phyloP scores from a whole-genome alignment of 2,113 vertebrate species.

The Hydrochoerus hydrochaeris region DNA sequence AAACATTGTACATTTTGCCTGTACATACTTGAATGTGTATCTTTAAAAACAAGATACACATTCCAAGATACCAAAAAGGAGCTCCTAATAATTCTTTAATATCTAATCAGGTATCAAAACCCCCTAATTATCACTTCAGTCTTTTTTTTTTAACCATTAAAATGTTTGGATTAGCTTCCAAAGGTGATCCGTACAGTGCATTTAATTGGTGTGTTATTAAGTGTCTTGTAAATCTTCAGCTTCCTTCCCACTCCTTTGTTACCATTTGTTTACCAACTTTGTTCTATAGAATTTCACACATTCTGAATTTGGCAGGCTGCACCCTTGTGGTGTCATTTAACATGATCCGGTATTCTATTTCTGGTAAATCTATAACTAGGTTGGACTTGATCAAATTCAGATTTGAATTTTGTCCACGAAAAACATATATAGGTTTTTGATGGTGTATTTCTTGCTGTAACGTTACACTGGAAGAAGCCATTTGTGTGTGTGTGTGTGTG shows the following conservation, averaged over 20 bases:
- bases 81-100: neutral
- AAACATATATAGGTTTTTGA: neutral
- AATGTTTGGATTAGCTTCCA: neutral
- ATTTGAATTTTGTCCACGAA: neutral
- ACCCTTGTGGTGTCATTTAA: neutral
- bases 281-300: slow-evolving; percentile 8
- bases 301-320: neutral
- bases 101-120: neutral
- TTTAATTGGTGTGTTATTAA: neutral
- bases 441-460: neutral
- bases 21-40: neutral
- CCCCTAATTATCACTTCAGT: neutral
- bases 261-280: neutral
- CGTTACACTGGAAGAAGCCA: neutral
- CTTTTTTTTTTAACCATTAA: neutral
- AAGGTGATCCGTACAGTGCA: neutral
- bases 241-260: neutral
- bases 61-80: neutral
- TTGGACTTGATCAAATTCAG: neutral
- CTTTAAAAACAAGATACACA: neutral
- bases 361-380: neutral
- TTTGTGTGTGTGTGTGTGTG: neutral
- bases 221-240: neutral
- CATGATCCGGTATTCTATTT: neutral
- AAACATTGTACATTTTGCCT: neutral